Base-by-base conservation (phyloP, 1,140 invertebrate genomes). In the Eupristina koningsbergeri region DNA sequence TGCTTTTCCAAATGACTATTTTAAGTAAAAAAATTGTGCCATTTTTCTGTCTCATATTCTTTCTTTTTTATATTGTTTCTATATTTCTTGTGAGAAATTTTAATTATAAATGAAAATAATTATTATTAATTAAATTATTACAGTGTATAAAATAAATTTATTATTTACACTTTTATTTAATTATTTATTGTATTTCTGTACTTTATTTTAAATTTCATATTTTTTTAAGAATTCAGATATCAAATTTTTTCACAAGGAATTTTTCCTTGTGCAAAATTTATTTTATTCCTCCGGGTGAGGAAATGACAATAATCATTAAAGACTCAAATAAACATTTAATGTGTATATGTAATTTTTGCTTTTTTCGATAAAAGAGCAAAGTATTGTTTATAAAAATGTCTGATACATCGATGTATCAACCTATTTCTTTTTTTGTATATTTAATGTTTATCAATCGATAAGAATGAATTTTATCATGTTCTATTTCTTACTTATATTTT, bases 401-500 rank as follows among this genome's bases (percentile, higher is more conserved):
- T 9, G 73, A 73, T 31, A 31, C 69, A 69, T 61, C 69, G 69
- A 81, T 47, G 71, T 39, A 45, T 82, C 74, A 63, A 77, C 31
- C 45, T 53, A 50, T 64, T 76, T 76, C 31, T 76, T 82, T 53
- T 50, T 84, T 84, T 79, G 67, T 84, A 84, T 58, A 74, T 80
- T 79, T 41, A 79, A 84, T 50, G 63, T 80, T 39, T 76, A 58
- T 29, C 53, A 50, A 80, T 74, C 5, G 36, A 69, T 61, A 83
- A 41, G 22, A 11, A 73, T 63, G 64, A 74, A 31, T 63, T 73
- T 58, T 79, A 29, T 63, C 53, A 47, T 69, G 13, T 36, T 63
- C 61, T 50, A 53, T 74, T 84, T 84, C 67, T 63, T 39, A 73
- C 26, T 79, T 79, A 58, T 84, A 80, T 39, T 73, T 79, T 84